These are phyloP conservation scores for Leptonema lineaticorne DNA, from an alignment of 1,140 invertebrate genomes.

Conservation along the genomic window DNA sequence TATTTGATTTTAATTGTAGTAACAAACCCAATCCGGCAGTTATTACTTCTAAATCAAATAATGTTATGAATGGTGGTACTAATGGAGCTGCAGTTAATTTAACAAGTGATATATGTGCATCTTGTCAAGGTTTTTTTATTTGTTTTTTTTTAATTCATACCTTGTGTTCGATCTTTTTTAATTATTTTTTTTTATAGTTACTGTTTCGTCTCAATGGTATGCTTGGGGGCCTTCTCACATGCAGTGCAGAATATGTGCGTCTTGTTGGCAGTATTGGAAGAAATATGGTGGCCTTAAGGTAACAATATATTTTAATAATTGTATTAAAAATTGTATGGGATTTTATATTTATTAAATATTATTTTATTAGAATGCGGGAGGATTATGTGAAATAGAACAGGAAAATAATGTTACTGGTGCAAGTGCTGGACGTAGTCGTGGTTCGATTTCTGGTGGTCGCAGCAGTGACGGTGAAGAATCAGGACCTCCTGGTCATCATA, in stretches of 20 bases:
- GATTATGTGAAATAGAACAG: constrained; percentile 34
- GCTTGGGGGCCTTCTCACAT: constrained; percentile 89
- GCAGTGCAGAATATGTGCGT: constrained; percentile 87
- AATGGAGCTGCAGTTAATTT: constrained; percentile 59
- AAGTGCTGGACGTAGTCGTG: constrained; percentile 56
- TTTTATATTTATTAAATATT: neutral
- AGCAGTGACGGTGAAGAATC: constrained; percentile 57
- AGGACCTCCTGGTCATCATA: constrained; percentile 45
- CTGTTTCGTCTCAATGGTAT: constrained; percentile 89
- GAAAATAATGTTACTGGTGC: constrained; percentile 19
- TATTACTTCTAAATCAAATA: constrained; percentile 52
- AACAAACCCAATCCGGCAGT: constrained; percentile 78
- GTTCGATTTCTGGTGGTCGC: constrained; percentile 44
- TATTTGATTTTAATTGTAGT: constrained; percentile 55
- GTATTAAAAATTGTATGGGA: neutral
- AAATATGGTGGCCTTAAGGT: constrained; percentile 94
- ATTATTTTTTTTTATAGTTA: constrained; percentile 51
- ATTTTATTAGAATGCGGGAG: constrained; percentile 27
- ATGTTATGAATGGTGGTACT: constrained; percentile 67
- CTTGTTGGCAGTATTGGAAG: constrained; percentile 98
- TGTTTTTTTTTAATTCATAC: constrained; percentile 6
- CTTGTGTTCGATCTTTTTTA: neutral
- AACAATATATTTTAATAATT: constrained; percentile 41
- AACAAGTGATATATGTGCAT: constrained; percentile 49
- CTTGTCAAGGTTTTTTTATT: constrained; percentile 50